Conservation (phyloP, 37 sponge, comb jelly and placozoan genomes). For the Aphrocallistes beatrix region DNA sequence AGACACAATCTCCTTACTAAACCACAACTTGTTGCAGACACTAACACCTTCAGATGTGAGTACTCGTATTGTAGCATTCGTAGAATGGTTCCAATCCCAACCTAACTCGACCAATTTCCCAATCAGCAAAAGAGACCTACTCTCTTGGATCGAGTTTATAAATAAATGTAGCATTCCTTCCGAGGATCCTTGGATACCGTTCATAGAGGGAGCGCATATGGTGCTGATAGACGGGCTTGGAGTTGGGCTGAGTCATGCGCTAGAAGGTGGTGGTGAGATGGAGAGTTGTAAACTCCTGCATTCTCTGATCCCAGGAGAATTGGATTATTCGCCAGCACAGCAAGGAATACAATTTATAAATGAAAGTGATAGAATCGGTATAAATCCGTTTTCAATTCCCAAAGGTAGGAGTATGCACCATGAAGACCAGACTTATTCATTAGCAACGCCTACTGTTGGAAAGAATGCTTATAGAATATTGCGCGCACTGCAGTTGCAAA, state of each 20-base stretch:
- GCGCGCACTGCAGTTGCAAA: conserved; percentile 70
- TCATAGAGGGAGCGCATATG: conserved; percentile 80
- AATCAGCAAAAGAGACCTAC: conserved; percentile 64
- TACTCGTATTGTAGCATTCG: background rate
- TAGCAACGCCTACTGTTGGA: conserved; percentile 10
- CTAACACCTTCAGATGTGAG: background rate
- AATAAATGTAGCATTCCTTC: conserved; percentile 24
- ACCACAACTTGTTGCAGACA: conserved; percentile 26
- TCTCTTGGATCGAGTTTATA: conserved; percentile 78
- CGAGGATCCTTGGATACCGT: conserved; percentile 28
- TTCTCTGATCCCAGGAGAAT: background rate
- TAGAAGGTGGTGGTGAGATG: background rate
- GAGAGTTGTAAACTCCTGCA: background rate
- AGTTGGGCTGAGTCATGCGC: background rate
- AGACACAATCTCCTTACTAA: conserved; percentile 23
- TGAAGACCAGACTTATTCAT: background rate
- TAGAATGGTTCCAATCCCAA: background rate
- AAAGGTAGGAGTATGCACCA: background rate
- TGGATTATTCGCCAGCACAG: background rate
- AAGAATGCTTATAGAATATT: conserved; percentile 60
- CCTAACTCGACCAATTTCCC: conserved; percentile 23
- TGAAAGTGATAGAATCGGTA: background rate
- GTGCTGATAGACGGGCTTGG: conserved; percentile 68
- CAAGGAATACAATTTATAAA: background rate
- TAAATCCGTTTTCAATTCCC: background rate